These are phyloP conservation scores for Euzetes globulus DNA, from an alignment of 2,888 invertebrate genomes.

Conservation along the genomic window DNA sequence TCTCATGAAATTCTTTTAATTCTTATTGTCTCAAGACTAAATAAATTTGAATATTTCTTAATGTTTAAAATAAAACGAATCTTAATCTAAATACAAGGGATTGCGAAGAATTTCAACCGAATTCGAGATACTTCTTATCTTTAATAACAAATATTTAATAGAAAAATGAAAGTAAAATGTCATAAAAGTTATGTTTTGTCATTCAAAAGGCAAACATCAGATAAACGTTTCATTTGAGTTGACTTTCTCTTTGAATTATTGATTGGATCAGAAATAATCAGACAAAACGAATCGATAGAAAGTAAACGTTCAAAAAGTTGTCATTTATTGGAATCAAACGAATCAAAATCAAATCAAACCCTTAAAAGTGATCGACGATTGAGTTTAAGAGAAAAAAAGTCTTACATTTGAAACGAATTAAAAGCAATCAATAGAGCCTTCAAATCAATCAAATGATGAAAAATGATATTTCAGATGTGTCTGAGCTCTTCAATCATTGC, in stretches of 20 bases:
- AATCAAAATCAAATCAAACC: neutral
- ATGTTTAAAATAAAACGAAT: too few species aligned
- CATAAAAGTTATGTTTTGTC: conserved; percentile 6
- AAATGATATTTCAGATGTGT: conserved; percentile 20
- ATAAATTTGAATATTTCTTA: too few species aligned
- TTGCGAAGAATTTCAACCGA: too few species aligned
- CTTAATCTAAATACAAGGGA: too few species aligned
- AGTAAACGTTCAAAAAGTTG: neutral
- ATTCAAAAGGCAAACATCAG: neutral
- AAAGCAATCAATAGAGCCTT: neutral
- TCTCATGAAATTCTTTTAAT: too few species aligned
- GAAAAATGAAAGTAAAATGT: conserved; percentile 4
- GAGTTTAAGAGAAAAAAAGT: neutral
- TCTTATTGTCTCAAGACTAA: too few species aligned
- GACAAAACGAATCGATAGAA: too few species aligned
- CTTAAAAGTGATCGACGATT: neutral
- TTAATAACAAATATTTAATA: too few species aligned
- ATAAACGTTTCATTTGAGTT: neutral
- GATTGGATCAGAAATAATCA: too few species aligned
- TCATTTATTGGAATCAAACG: neutral
- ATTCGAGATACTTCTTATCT: too few species aligned
- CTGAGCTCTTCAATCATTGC: conserved; percentile 11
- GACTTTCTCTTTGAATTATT: too few species aligned
- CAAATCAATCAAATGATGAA: conserved; percentile 14
- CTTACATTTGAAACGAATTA: neutral